Evolutionary conservation across 2,797 vertebrate genomes (phyloP).

Genomic region (Sebastiscus albofasciatus): DNA sequence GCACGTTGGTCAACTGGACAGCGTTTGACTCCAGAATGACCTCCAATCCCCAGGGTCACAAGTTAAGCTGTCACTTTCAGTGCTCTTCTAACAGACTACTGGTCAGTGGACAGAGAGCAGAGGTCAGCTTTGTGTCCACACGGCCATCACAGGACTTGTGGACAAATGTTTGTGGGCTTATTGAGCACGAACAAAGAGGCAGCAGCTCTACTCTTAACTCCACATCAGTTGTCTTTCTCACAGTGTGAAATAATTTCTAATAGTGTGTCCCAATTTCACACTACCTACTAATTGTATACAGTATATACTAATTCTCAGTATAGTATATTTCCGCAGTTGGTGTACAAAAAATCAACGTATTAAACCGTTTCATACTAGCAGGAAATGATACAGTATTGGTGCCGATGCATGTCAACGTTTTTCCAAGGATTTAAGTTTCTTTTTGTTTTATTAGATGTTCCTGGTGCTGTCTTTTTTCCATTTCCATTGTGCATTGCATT

Average conservation of each 20-base stretch:
- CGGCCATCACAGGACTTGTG: conserved; percentile 50
- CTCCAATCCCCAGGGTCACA: conserved; percentile 86
- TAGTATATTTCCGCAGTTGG: neutral
- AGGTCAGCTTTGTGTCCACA: conserved; percentile 80
- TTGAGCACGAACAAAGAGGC: conserved; percentile 58
- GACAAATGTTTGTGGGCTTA: conserved; percentile 49
- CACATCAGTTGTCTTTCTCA: neutral
- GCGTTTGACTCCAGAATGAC: conserved; percentile 82
- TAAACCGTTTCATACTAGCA: neutral
- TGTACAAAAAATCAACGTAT: neutral
- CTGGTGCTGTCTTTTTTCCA: neutral
- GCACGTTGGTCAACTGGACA: conserved; percentile 63
- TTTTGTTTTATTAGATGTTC: neutral
- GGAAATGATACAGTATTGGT: neutral
- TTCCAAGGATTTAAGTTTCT: neutral
- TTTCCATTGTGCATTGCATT: neutral
- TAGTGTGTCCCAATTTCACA: neutral
- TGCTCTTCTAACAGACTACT: conserved; percentile 59
- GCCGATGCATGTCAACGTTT: neutral
- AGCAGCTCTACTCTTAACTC: conserved; percentile 41
- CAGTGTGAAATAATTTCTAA: neutral
- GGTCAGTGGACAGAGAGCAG: conserved; percentile 73
- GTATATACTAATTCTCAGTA: no score
- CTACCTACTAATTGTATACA: neutral
- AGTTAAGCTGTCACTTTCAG: conserved; percentile 91